Evolutionary conservation across 1,140 invertebrate genomes (phyloP).

Genomic region (Drosophila suzukii): DNA sequence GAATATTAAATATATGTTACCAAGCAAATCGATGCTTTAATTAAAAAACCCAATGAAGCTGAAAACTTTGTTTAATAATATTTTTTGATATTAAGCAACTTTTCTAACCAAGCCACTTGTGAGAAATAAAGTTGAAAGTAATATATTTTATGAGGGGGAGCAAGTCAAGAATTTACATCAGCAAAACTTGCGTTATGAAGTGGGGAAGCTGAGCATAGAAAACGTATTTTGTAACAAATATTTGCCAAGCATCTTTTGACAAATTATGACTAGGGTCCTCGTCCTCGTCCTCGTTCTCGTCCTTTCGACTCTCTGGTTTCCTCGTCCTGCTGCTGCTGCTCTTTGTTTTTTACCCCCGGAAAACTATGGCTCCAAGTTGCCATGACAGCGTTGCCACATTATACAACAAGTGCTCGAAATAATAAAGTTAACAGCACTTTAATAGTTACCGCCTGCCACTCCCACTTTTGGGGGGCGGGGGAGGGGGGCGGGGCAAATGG

Average conservation of each 20-base stretch:
- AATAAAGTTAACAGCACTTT: conserved; percentile 83
- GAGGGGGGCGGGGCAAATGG: background rate
- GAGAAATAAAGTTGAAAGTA: conserved; percentile 49
- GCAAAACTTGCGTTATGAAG: conserved; percentile 45
- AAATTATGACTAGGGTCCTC: conserved; percentile 72
- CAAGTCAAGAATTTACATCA: conserved; percentile 58
- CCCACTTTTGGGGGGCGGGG: too few relatives aligned
- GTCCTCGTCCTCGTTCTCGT: conserved; percentile 20
- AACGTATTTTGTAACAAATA: conserved; percentile 70
- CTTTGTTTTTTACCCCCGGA: conserved; percentile 42
- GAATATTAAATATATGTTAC: background rate
- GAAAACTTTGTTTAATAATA: conserved; percentile 24
- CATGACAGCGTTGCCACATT: conserved; percentile 78
- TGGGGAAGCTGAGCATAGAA: conserved; percentile 50
- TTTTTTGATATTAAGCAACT: conserved; percentile 18
- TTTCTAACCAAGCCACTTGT: conserved; percentile 23
- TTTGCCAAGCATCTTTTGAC: conserved; percentile 77
- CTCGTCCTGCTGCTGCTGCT: conserved; percentile 7
- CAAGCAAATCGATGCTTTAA: conserved; percentile 6
- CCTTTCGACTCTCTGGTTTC: conserved; percentile 18
- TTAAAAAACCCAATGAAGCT: background rate
- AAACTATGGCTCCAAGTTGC: conserved; percentile 76
- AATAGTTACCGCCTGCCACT: conserved; percentile 64
- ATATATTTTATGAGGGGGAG: conserved; percentile 50
- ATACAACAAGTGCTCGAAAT: conserved; percentile 82